Evolutionary conservation across 2,113 vertebrate species (phyloP).

Genomic region (Mormoops blainvillei): DNA sequence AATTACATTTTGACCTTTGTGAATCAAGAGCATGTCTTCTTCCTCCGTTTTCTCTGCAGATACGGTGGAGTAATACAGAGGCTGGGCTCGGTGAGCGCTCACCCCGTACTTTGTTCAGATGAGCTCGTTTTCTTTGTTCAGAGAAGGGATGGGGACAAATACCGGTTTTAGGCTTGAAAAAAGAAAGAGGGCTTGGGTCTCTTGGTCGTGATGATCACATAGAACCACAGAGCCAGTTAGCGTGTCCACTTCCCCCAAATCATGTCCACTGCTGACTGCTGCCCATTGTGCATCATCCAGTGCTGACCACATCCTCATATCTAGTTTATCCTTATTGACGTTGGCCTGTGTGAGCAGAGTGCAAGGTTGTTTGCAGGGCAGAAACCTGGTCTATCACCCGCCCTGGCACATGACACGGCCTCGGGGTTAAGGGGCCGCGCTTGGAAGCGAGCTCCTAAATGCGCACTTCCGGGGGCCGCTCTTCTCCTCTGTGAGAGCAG

Average conservation of each 20-base stretch:
- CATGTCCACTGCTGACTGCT: too few relatives aligned
- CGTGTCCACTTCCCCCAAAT: neutral
- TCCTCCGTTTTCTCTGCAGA: neutral
- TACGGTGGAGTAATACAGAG: neutral
- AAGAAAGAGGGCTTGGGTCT: neutral
- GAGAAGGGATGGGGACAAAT: neutral
- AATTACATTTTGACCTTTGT: slow-evolving; percentile 11
- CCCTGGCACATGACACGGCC: neutral
- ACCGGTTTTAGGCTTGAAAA: neutral
- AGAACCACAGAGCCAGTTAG: neutral
- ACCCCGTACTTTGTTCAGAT: neutral
- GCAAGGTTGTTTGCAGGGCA: neutral
- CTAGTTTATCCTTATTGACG: neutral
- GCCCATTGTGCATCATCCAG: too few relatives aligned
- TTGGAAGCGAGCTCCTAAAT: neutral
- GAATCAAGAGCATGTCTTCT: neutral
- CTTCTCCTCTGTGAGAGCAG: neutral
- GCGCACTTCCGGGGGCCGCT: neutral
- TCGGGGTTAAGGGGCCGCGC: neutral
- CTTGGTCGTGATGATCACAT: neutral
- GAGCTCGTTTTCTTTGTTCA: neutral
- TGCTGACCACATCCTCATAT: too few relatives aligned
- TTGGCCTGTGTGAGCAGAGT: rapidly evolving
- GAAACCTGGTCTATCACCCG: neutral
- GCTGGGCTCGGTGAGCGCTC: neutral